These are phyloP conservation scores for Eupristina koningsbergeri DNA, from an alignment of 1,140 invertebrate genomes.

Conservation along the genomic window DNA sequence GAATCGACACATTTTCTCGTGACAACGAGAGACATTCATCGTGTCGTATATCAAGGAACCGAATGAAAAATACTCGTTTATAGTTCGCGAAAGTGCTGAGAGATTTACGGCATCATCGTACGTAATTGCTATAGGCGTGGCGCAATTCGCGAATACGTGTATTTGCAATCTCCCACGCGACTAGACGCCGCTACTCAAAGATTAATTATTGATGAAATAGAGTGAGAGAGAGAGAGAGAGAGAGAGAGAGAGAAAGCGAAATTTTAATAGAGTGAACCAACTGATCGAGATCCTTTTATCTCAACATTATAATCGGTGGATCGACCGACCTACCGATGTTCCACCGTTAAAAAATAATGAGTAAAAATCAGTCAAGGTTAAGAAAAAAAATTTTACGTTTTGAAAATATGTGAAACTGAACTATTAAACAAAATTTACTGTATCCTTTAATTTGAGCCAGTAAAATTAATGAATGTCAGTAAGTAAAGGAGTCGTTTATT, in stretches of 20 bases:
- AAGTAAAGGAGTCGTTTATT: background rate
- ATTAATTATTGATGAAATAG: background rate
- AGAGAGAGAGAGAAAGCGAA: no score
- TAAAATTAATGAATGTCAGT: background rate
- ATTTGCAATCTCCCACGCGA: conserved; percentile 50
- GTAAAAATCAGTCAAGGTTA: background rate
- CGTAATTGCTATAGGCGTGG: conserved; percentile 52
- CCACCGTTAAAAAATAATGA: background rate
- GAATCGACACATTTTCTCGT: background rate
- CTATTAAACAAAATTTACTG: background rate
- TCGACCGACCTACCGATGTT: background rate
- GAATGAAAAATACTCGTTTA: background rate
- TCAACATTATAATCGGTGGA: no score
- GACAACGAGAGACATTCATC: background rate
- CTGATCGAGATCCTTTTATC: background rate
- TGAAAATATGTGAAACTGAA: background rate
- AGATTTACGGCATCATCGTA: conserved; percentile 38
- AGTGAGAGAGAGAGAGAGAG: background rate
- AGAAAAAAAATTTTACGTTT: background rate
- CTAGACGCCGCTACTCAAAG: background rate
- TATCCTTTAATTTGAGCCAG: background rate
- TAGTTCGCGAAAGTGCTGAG: background rate
- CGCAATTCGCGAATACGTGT: conserved; percentile 35
- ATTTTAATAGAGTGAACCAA: no score
- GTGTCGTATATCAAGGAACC: background rate